Percentiles rank a stretch among this genome's conserved stretches.
phyloP scores from a whole-genome alignment of 1,140 invertebrate genomes.

The Drosophila lowei region DNA sequence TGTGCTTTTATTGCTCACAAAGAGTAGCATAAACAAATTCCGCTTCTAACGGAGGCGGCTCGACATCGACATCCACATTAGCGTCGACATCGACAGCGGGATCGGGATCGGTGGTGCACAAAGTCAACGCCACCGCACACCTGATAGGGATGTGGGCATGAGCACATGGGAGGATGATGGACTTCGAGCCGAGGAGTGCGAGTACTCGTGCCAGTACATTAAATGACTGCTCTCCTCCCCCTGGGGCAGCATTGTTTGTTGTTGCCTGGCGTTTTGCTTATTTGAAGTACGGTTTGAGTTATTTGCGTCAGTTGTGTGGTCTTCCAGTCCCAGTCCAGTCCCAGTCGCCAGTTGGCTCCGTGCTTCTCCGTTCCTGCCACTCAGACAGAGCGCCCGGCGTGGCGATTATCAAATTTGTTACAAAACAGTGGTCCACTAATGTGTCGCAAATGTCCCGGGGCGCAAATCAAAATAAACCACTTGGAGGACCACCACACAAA shows the following conservation, averaged over 20 bases:
- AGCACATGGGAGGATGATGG: neutral
- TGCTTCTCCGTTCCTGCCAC: slow-evolving; percentile 18
- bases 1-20: slow-evolving; percentile 75
- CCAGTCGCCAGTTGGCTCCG: neutral
- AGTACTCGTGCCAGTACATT: slow-evolving; percentile 50
- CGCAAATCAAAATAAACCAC: slow-evolving; percentile 61
- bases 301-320: slow-evolving; percentile 61
- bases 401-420: slow-evolving; percentile 29
- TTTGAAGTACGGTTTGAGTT: slow-evolving; percentile 64
- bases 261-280: slow-evolving; percentile 51
- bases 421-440: slow-evolving; percentile 53
- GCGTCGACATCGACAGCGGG: slow-evolving; percentile 12
- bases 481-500: slow-evolving; percentile 37
- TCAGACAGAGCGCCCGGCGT: slow-evolving; percentile 37
- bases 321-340: slow-evolving; percentile 11
- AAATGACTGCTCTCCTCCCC: slow-evolving; percentile 43
- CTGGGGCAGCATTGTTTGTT: slow-evolving; percentile 48
- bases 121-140: slow-evolving; percentile 75
- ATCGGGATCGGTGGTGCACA: slow-evolving; percentile 4
- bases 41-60: slow-evolving; percentile 53
- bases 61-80: slow-evolving; percentile 21
- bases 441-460: slow-evolving; percentile 48
- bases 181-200: slow-evolving; percentile 14
- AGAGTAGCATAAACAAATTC: slow-evolving; percentile 80
- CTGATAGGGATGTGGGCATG: slow-evolving; percentile 56